Percentiles rank a stretch among this genome's conserved stretches.
phyloP scores from a whole-genome alignment of 2,888 invertebrate species.

The Gisinianus flammeolus region DNA sequence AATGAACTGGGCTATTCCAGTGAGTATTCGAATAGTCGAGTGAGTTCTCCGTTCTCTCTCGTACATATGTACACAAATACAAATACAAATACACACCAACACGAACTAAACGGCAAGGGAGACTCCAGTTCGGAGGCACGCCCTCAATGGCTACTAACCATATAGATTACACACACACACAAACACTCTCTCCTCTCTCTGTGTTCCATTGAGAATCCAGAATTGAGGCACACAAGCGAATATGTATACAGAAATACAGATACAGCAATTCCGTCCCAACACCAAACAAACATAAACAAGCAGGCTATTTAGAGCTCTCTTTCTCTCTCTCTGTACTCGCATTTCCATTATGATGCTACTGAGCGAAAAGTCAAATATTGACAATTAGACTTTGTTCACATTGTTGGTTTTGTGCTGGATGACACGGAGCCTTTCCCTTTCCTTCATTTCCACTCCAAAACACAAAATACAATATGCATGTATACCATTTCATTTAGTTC shows the following conservation, averaged over 20 bases:
- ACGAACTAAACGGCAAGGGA: neutral
- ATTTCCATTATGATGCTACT: neutral
- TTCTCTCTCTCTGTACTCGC: neutral
- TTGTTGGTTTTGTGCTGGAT: constrained; percentile 8
- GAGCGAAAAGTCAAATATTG: constrained; percentile 36
- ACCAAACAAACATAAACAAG: too few species aligned
- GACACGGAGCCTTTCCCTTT: neutral
- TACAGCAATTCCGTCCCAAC: neutral
- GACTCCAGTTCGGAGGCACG: constrained; percentile 46
- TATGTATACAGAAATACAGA: too few species aligned
- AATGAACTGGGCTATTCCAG: neutral
- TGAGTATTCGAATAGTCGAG: neutral
- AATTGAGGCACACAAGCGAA: too few species aligned
- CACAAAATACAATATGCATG: neutral
- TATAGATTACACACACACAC: constrained; percentile 46
- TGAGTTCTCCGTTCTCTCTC: neutral
- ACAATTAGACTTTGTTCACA: constrained; percentile 35
- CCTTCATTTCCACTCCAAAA: neutral
- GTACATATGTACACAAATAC: neutral
- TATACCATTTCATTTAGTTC: neutral
- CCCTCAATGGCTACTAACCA: constrained; percentile 58
- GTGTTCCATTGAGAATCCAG: too few species aligned
- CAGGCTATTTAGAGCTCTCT: neutral
- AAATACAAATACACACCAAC: neutral
- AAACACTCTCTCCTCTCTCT: too few species aligned